These are phyloP conservation scores for Leptodactylus fallax DNA, from an alignment of 2,797 vertebrate genomes.

Conservation along the genomic window DNA sequence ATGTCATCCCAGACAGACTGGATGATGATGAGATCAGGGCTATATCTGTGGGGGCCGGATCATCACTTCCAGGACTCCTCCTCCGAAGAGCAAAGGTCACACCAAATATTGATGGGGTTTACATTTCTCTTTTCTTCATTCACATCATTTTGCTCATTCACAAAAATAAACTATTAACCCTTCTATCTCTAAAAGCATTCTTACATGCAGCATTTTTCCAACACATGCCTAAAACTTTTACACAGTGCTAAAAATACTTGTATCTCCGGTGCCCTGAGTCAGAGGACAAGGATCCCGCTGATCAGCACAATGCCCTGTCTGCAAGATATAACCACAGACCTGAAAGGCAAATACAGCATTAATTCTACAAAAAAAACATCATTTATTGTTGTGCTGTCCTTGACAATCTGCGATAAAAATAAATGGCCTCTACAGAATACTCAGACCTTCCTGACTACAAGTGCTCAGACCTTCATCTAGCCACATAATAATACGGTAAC, in stretches of 20 bases:
- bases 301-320: background rate
- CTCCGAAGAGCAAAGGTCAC: too few relatives aligned
- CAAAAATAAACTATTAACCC: too few relatives aligned
- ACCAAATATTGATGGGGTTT: too few relatives aligned
- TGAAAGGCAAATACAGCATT: conserved; percentile 45
- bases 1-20: too few relatives aligned
- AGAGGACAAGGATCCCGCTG: background rate
- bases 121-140: too few relatives aligned
- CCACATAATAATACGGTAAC: conserved; percentile 30
- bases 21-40: too few relatives aligned
- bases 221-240: too few relatives aligned
- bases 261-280: background rate
- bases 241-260: background rate
- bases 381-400: conserved; percentile 22
- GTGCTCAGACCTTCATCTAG: background rate
- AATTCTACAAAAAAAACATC: background rate
- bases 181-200: too few relatives aligned
- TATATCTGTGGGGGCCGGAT: too few relatives aligned
- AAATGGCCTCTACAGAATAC: background rate
- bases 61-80: too few relatives aligned
- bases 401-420: conserved; percentile 51
- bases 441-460: conserved; percentile 9
- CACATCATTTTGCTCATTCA: too few relatives aligned
- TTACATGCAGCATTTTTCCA: too few relatives aligned
- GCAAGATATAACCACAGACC: background rate